Evolutionary conservation across 2,113 vertebrate genomes (phyloP), one percentile per base, ranked within the genome.

Genomic region (Hylia prasina): DNA sequence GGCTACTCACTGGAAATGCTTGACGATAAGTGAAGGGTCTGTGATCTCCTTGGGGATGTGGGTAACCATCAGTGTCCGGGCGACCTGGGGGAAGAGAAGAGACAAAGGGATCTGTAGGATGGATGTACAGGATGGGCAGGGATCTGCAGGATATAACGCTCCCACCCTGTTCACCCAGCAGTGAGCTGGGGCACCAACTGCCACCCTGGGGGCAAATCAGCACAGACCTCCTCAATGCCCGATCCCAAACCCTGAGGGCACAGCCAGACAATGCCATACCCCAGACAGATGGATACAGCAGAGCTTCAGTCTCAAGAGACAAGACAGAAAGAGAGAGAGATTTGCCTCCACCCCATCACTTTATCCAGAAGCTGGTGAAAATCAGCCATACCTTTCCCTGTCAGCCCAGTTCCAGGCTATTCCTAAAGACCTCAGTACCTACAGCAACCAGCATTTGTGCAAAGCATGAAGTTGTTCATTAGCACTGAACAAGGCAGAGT

Each of bases 11-110:
- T 99, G 99, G 89, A 99, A 99, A 93, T 99, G 99, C 97, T 99
- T 99, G 86, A 98, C 98, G 97, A 99, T 98, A 86, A 99, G 97
- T 75, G 98, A 98, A 9, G 99, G 98, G 91, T 99, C 99, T 40
- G 99, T 98, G 96, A 99, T 99, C 73, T 99, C 99, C 94, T 93
- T 98, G 53, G 99, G 99, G 93, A 99, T 98, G 76, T 94, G 98
- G 40, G 99, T 99, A 86, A 99, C 98, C 99, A 99, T 99, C 91
- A 99, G 94, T 1, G 99, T 99, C 94, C 98, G 98, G 44, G 98
- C 98, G 0, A 99, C 98, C 99, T 99, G 90, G 17, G 40, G 23
- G 17, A 61, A 63, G n/a, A 85, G 47, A 71, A 92, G 53, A 51
- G 20, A n/a, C 28, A 71, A 57, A 61, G 10, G 4, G 17, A 27